Evolutionary conservation across 2,888 invertebrate genomes (phyloP), one percentile per base, ranked within the genome.

Genomic region (Rhagonycha fulva): DNA sequence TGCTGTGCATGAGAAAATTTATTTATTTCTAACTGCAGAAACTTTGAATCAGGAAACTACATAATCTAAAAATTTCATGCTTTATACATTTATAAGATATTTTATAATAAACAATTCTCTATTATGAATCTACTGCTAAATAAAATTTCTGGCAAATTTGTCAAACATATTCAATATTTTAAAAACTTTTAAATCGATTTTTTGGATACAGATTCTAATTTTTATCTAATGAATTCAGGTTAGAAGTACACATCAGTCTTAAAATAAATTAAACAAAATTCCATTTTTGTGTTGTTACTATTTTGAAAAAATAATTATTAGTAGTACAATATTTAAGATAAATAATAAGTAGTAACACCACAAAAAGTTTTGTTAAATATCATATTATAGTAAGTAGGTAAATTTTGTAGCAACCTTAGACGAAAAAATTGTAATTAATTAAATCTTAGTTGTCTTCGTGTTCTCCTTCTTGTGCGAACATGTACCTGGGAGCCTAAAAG

Each of bases 401-500:
- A 28, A 71, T 61, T 62, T 74, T 66, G 74, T 71, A 72, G 72
- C 75, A 69, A 71, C 68, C 68, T 72, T 62, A 75, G 71, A 68
- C 72, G 63, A 70, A 70, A 68, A 72, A 68, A 12, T 47, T 62
- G 19, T 19, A 14, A 73, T 68, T 67, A 68, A 70, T 66, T 80
- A 78, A 82, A 74, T 47, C 47, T 47, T 47, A 47, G 47, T 82
- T 82, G 63, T 82, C 82, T 68, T 75, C 77, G 71, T 79, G 82
- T 61, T 82, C 81, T 23, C 78, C 76, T 72, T 82, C 82, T 72
- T 82, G 81, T 14, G 81, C 78, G 66, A 81, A 62, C 28, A 81
- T 66, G 68, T 78, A 82, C 19, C 80, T 80, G 23, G 81, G 80
- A 28, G 79, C 82, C 82, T 82, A 75, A 14, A 80, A 81, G n/a